Evolutionary conservation across 2,113 vertebrate genomes (phyloP).

Genomic region (Todiramphus chloris): DNA sequence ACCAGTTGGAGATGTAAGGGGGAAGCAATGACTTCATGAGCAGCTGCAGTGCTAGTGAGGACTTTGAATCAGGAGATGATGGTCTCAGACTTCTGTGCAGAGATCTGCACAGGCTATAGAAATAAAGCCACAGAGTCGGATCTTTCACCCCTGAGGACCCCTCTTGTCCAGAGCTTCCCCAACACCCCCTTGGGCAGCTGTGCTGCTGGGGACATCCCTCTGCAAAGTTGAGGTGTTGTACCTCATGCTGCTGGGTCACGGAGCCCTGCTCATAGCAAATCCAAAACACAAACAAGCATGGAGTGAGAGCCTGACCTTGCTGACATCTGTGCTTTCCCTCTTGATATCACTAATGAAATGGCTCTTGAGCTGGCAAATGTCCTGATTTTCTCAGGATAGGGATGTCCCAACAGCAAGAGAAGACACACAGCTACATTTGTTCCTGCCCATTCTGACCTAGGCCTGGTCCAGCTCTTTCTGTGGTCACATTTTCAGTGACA

Average conservation of each 20-base stretch:
- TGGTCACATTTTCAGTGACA: not conserved
- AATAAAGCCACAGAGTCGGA: not conserved
- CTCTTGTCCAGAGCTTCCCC: not conserved
- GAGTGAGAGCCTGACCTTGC: not conserved
- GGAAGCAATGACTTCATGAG: not conserved
- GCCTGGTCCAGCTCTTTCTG: not conserved
- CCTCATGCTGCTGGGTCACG: not conserved
- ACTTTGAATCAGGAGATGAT: not conserved
- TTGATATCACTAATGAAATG: not conserved
- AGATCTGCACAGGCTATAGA: not conserved
- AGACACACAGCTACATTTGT: not conserved
- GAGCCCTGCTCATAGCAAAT: not conserved
- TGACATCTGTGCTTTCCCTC: not conserved
- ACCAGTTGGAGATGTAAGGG: not conserved
- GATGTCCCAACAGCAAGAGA: not conserved
- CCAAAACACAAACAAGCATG: not conserved
- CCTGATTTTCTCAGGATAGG: not conserved
- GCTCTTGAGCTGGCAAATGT: not conserved
- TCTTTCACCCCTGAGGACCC: not conserved
- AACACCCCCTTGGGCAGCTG: accelerated
- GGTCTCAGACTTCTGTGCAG: not conserved
- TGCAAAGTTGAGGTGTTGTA: not conserved
- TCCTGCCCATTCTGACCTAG: not conserved
- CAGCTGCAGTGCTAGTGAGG: not conserved
- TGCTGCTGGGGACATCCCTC: not conserved